Evolutionary conservation across 2,797 vertebrate species (phyloP).

Genomic region (Melanotaenia maccullochi): DNA sequence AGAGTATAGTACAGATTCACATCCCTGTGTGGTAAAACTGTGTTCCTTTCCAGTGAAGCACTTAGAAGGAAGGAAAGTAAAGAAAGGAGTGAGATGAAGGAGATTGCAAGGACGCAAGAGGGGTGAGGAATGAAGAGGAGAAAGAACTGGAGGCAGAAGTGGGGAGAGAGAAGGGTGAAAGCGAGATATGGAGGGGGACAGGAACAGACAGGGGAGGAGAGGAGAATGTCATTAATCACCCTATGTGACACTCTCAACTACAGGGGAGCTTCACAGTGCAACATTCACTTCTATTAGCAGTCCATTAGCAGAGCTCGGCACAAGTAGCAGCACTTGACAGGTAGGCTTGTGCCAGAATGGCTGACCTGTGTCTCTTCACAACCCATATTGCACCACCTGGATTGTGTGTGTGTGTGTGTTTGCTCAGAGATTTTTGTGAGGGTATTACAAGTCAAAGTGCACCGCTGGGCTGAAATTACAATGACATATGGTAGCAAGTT

Average conservation of each 20-base stretch:
- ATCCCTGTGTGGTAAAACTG: slow-evolving; percentile 35
- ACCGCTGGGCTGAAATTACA: slow-evolving; percentile 29
- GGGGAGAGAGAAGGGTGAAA: slow-evolving; percentile 34
- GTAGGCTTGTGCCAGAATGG: slow-evolving; percentile 63
- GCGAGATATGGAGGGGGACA: slow-evolving; percentile 60
- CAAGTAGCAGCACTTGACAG: slow-evolving; percentile 81
- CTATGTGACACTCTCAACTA: slow-evolving; percentile 77
- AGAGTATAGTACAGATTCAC: slow-evolving; percentile 43
- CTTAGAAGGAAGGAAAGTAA: slow-evolving; percentile 13
- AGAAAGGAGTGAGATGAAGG: slow-evolving; percentile 33
- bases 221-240: slow-evolving; percentile 84
- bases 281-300: slow-evolving; percentile 83
- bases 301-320: slow-evolving; percentile 86
- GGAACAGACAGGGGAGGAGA: slow-evolving; percentile 58
- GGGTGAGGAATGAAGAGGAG: slow-evolving; percentile 33
- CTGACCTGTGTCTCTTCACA: slow-evolving; percentile 72
- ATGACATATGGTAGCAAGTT: slow-evolving; percentile 38
- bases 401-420: slow-evolving; percentile 15
- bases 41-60: slow-evolving; percentile 23
- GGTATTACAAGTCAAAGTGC: slow-evolving; percentile 48
- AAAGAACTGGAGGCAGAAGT: slow-evolving; percentile 25
- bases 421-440: slow-evolving; percentile 12
- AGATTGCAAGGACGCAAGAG: slow-evolving; percentile 54
- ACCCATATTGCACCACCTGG: slow-evolving; percentile 52
- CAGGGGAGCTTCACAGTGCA: slow-evolving; percentile 76